Evolutionary conservation across 2,797 vertebrate genomes (phyloP), one percentile per base, ranked within the genome.

Genomic region (Etheostoma perlongum): DNA sequence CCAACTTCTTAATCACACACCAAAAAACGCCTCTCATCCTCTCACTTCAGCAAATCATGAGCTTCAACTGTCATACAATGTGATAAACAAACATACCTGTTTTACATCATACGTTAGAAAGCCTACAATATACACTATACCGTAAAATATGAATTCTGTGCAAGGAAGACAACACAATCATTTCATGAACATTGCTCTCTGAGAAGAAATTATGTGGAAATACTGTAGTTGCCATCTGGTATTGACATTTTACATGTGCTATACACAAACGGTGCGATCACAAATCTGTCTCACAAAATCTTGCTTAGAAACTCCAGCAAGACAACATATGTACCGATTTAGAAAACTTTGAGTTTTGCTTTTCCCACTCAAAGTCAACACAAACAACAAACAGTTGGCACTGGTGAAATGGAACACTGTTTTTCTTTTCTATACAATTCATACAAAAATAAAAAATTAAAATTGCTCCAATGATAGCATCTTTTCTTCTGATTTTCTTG

Each of bases 381-480:
- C 81, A 91, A 85, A 91, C 88, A 83, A 92, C 91, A 91, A 78
- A 92, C 87, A 91, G 88, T 92, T 93, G 92, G 93, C 94, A 93
- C 91, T 92, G 91, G 86, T 94, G 92, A 93, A 94, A 94, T 94
- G 93, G 92, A 95, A 94, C 91, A 88, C 92, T 89, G 90, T 86
- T 87, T 88, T 91, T 93, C 93, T 89, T 84, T 71, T 86, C 89
- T 95, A 93, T 95, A 95, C 93, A 95, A 93, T 94, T 94, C 91
- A 94, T 95, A 95, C 92, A 95, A 96, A 95, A 96, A 96, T 95
- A 95, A 95, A 95, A 92, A 94, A 94, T 92, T 82, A 82, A 93
- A 94, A 92, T 92, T 89, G 91, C 92, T 94, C 91, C 85, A 87
- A 93, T 93, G 88, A 91, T 86, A 83, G 85, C 87, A 83, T 90